Conservation (phyloP, 2,888 invertebrate genomes). For the Pachliopta kotzebuea region DNA sequence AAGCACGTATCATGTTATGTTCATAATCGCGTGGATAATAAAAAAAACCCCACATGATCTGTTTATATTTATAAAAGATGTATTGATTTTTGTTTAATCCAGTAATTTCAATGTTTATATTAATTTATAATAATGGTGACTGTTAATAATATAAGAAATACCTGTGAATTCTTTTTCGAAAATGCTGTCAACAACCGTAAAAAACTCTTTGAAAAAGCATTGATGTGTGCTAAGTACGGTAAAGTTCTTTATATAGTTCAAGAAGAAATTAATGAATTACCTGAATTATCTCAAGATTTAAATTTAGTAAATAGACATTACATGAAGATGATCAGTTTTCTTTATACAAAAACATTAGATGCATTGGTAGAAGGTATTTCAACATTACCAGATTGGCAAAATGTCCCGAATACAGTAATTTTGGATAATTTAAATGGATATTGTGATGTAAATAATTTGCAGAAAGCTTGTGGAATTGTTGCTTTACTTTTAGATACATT, state of each 20-base stretch:
- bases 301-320: constrained; percentile 55
- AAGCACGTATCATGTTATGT: no score
- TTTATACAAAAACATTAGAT: constrained; percentile 58
- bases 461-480: constrained; percentile 60
- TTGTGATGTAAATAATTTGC: constrained; percentile 48
- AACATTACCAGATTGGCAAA: constrained; percentile 62
- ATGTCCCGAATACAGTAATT: constrained; percentile 61
- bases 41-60: no score
- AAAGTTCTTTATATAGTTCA: constrained; percentile 65
- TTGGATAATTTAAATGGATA: constrained; percentile 61
- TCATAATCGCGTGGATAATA: no score
- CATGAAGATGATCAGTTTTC: constrained; percentile 71
- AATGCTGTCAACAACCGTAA: constrained; percentile 50
- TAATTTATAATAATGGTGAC: constrained; percentile 1
- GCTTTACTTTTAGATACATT: constrained; percentile 57
- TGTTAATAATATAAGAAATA: not conserved
- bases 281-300: constrained; percentile 63
- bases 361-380: constrained; percentile 60
- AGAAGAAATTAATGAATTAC: constrained; percentile 64
- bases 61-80: no score
- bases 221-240: constrained; percentile 52
- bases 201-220: constrained; percentile 60
- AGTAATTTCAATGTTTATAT: not conserved
- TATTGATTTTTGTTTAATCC: no score
- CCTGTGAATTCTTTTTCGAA: constrained; percentile 49